Evolutionary conservation across 2,113 vertebrate genomes (phyloP), one percentile per base, ranked within the genome.

Genomic region (Vicugna pacos): DNA sequence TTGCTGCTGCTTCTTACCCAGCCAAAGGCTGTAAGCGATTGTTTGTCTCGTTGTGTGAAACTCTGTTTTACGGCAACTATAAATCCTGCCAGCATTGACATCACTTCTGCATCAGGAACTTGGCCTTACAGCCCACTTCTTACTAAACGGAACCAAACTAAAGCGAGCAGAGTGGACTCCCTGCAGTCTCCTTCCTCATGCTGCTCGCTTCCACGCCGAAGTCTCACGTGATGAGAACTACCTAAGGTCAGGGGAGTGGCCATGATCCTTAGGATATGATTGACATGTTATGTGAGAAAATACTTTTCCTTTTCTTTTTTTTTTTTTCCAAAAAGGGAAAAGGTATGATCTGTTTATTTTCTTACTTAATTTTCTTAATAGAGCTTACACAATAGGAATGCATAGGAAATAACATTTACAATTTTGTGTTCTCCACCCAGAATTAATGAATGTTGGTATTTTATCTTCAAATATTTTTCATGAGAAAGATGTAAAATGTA

Each of bases 401-500:
- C 6, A 24, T 20, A 52, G 8, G 24, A 14, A 58, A 62, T 30
- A 16, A 16, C 1, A 46, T 94, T 20, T 35, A 62, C 8, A 35
- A 38, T 58, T 28, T 56, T 42, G 32, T 65, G 20, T 89, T 94
- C n/a, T 92, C 15, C 13, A 62, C 28, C 10, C 20, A 72, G 77
- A 82, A 22, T 58, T 75, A 24, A 46, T 52, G 26, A n/a, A 82
- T 64, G 30, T 46, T 54, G 42, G n/a, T 67, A 93, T 54, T 80
- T 62, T 75, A 38, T 87, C 60, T 91, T 62, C 52, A 65, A 86
- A 72, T 89, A 65, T 52, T 94, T 67, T 88, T 58, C 35, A 50
- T 70, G 13, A 32, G 62, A 83, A 94, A 56, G 35, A 28, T 54
- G 6, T n/a, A 58, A 96, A 64, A 46, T 46, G 0, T 38, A 65